Evolutionary conservation across 2,888 invertebrate species (phyloP), one percentile per base, ranked within the genome.

Genomic region (Mycalesis mineus): DNA sequence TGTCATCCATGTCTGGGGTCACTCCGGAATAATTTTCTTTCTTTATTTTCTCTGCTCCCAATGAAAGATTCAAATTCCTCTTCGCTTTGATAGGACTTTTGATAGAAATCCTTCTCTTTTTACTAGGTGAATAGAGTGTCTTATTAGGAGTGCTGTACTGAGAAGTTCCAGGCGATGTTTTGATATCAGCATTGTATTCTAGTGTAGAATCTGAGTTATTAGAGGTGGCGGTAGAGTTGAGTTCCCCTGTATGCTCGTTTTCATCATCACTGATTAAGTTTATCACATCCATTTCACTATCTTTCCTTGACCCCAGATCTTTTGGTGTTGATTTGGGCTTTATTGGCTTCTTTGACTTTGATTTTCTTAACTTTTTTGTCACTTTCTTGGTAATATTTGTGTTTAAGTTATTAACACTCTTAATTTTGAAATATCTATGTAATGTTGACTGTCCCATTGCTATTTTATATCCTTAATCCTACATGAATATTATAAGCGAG

Each of bases 91-190:
- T 57, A 29, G 79, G 75, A 50, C 71, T 68, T 47, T 57, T 75
- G 55, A 74, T 71, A 13, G 58, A 51, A 0, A 80, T 65, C 60
- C 62, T 64, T 9, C 78, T 71, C 57, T 84, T 86, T 63, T 84
- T 86, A 1, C 65, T 70, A 4, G 87, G 87, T 1, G 87, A 87
- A 67, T 65, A 87, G 63, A 71, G 85, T 58, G 74, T 82, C 3
- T 64, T 66, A 15, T 63, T 70, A 7, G 78, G 63, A 11, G 59
- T 62, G 41, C 55, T 49, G 61, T 22, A 71, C 64, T 60, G 4
- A 39, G 17, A 41, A 15, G 28, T 8, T 14, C 44, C 31, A 28
- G 55, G 22, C 29, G 17, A 62, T 52, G 57, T 64, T 68, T 31
- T 63, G 4, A 67, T 71, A 52, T 58, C 64, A 22, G 75, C 75